Evolutionary conservation across 2,113 vertebrate species (phyloP).

Genomic region (Psilopsiagon aymara): DNA sequence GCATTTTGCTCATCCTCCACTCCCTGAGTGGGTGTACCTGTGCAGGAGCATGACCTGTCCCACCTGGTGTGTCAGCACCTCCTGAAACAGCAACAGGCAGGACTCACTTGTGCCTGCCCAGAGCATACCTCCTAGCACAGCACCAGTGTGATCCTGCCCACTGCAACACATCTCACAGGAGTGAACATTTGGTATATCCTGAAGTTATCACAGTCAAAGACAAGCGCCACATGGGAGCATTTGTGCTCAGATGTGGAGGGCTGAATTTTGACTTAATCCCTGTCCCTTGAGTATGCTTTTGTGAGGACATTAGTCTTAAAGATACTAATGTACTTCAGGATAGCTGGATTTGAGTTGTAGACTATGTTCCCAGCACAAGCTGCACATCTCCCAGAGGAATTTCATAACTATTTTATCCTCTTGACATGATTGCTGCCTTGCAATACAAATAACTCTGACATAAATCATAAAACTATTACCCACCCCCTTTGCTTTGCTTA

Average conservation of each 20-base stretch:
- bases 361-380: neutral
- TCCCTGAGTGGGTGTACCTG: rapidly evolving
- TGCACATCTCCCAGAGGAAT: neutral
- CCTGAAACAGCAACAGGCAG: rapidly evolving
- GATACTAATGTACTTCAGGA: neutral
- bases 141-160: rapidly evolving
- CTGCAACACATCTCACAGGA: neutral
- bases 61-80: neutral
- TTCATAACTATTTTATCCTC: neutral
- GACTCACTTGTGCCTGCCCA: rapidly evolving
- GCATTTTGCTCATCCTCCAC: rapidly evolving
- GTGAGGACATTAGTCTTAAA: neutral
- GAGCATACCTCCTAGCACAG: neutral
- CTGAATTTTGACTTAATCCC: neutral
- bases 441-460: neutral
- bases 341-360: neutral
- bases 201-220: rapidly evolving
- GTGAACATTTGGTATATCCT: neutral
- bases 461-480: neutral
- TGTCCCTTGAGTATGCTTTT: neutral
- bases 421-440: neutral
- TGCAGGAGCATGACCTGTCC: neutral
- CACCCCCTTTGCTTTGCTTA: neutral
- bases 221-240: rapidly evolving
- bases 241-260: neutral